Evolutionary conservation across 2,797 vertebrate species (phyloP), one percentile per base, ranked within the genome.

Genomic region (Ctenopoma kingsleyae): DNA sequence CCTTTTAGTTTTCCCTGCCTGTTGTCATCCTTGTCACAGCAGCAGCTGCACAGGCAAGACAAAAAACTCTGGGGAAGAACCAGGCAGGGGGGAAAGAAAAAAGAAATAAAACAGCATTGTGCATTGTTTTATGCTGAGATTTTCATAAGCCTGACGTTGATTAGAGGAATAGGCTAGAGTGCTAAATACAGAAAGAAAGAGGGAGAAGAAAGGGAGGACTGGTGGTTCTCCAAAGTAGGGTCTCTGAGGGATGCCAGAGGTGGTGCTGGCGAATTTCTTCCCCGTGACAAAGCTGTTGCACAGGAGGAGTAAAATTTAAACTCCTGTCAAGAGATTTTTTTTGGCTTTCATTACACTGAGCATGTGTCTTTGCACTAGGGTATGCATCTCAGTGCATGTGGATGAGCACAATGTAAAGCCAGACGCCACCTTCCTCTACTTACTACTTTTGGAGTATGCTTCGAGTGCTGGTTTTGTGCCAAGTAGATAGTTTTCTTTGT

Each of bases 41-140:
- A 70, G 79, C 86, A 88, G 86, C 89, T 91, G 87, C 87, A 88
- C 56, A 67, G 86, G 71, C 76, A 86, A 88, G 86, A 89, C 84
- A 88, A 82, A 81, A 68, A 84, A 48, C 79, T 87, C 89, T 62
- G 17, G 84, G 88, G 85, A 91, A 87, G 85, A 83, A 71, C 83
- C 65, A 76, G 56, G 71, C 75, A 48, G 71, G 62, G 74, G 48
- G 47, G 62, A 75, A 65, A 32, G 32, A 68, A 59, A 54, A 55
- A 58, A 57, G 4, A 57, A 67, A 81, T 62, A 76, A 69, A 81
- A 76, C 72, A 80, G 83, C 61, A 80, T 73, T 86, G 81, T 80
- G 84, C 74, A 81, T 86, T 90, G 91, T 91, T 88, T 91, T 70
- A 87, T 81, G 78, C 68, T 73, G 74, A 89, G 63, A 81, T 90